Conservation (phyloP, 2,113 vertebrate genomes). For the crab-eating macaque (Macaca fascicularis) region DNA sequence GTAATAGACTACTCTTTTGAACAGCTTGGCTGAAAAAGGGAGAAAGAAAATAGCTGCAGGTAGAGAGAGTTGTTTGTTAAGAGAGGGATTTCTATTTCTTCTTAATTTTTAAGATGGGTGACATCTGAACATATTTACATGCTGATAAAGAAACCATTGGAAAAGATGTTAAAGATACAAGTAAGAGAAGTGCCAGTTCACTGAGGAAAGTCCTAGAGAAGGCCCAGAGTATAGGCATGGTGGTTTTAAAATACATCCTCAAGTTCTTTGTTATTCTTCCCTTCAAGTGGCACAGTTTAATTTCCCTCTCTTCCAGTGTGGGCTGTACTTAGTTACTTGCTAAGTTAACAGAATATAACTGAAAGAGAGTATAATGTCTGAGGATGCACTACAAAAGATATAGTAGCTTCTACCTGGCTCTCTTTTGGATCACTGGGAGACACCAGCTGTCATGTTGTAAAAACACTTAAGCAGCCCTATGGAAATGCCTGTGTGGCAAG, state of each 20-base stretch:
- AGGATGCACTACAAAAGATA: neutral
- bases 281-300: neutral
- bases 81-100: slow-evolving; percentile 35
- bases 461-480: neutral
- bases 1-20: neutral
- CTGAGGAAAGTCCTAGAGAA: neutral
- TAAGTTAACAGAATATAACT: neutral
- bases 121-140: slow-evolving; percentile 14
- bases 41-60: neutral
- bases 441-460: neutral
- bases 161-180: slow-evolving; percentile 26
- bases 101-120: slow-evolving; percentile 26
- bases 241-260: neutral
- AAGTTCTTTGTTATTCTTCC: neutral
- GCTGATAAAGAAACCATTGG: neutral
- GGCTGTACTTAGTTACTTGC: neutral
- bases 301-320: neutral
- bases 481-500: neutral
- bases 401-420: neutral
- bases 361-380: neutral
- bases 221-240: neutral
- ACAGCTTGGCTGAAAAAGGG: neutral
- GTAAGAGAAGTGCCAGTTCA: neutral
- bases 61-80: slow-evolving; percentile 21
- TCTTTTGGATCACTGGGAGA: neutral